Evolutionary conservation across 2,797 vertebrate genomes (phyloP).

Genomic region (Melanotaenia trifasciata): DNA sequence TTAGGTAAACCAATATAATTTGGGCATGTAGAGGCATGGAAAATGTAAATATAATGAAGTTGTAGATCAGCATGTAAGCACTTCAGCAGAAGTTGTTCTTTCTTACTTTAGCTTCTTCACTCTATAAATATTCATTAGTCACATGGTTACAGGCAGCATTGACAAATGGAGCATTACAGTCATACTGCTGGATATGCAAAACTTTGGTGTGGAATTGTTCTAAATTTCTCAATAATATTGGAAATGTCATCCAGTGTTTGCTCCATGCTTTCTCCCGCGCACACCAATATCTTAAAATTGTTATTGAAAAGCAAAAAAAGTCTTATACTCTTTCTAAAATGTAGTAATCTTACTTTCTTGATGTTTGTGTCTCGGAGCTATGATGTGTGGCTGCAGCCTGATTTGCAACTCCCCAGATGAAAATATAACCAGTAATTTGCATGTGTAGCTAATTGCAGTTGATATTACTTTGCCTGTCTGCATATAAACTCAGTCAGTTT

Average conservation of each 20-base stretch:
- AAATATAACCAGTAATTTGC: neutral
- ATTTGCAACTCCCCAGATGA: neutral
- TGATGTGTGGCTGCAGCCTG: neutral
- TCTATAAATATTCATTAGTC: constrained; percentile 29
- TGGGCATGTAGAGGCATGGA: constrained; percentile 6
- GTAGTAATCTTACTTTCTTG: neutral
- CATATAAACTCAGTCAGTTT: neutral
- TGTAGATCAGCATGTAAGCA: neutral
- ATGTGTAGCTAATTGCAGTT: neutral
- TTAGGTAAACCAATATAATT: constrained; percentile 12
- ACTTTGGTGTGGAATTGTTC: neutral
- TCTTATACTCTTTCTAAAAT: neutral
- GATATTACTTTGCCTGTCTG: neutral
- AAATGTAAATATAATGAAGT: neutral
- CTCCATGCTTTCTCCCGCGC: neutral
- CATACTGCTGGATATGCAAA: neutral
- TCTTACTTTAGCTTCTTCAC: constrained; percentile 20
- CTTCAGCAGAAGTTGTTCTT: constrained; percentile 12
- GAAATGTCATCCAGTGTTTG: neutral
- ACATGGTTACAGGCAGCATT: constrained; percentile 14
- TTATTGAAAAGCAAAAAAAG: neutral
- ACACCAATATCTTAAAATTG: neutral
- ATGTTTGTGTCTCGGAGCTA: neutral
- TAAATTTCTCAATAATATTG: neutral
- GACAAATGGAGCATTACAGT: constrained; percentile 21